phyloP scores from a whole-genome alignment of 2,113 vertebrate species.

The Solea solea region DNA sequence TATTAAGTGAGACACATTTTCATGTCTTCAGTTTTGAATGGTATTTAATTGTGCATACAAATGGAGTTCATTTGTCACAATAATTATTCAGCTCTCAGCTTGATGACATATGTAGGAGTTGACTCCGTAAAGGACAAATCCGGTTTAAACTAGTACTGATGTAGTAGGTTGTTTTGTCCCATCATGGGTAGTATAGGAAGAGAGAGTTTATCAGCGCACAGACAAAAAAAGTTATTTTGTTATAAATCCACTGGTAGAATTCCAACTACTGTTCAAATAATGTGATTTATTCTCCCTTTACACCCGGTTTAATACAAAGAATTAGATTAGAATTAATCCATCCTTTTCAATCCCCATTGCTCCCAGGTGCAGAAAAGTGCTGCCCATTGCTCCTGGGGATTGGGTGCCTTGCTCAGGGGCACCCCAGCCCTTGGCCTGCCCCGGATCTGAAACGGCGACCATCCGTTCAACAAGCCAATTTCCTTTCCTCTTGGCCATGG shows the following conservation, averaged over 20 bases:
- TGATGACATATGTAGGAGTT: slow-evolving; percentile 21
- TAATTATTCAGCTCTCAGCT: background rate
- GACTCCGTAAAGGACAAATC: background rate
- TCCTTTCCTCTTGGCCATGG: too few species aligned
- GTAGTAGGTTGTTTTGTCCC: too few species aligned
- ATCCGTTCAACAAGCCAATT: too few species aligned
- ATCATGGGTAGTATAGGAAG: background rate
- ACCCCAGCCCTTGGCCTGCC: too few species aligned
- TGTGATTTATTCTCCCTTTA: slow-evolving; percentile 60
- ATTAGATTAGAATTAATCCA: background rate
- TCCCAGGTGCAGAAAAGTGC: too few species aligned
- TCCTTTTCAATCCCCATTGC: too few species aligned
- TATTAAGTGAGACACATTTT: slow-evolving; percentile 38
- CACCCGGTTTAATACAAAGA: slow-evolving; percentile 35
- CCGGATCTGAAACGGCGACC: too few species aligned
- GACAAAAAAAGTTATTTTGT: background rate
- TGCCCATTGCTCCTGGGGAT: too few species aligned
- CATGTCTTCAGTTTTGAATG: slow-evolving; percentile 25
- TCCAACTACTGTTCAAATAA: too few species aligned
- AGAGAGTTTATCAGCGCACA: background rate
- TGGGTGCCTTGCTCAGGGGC: too few species aligned
- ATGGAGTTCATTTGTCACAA: slow-evolving; percentile 47
- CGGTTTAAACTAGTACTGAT: background rate
- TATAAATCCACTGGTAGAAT: too few species aligned
- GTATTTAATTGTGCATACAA: slow-evolving; percentile 47